Evolutionary conservation across 2,888 invertebrate genomes (phyloP), one percentile per base, ranked within the genome.

Genomic region (Nudaria mundana): DNA sequence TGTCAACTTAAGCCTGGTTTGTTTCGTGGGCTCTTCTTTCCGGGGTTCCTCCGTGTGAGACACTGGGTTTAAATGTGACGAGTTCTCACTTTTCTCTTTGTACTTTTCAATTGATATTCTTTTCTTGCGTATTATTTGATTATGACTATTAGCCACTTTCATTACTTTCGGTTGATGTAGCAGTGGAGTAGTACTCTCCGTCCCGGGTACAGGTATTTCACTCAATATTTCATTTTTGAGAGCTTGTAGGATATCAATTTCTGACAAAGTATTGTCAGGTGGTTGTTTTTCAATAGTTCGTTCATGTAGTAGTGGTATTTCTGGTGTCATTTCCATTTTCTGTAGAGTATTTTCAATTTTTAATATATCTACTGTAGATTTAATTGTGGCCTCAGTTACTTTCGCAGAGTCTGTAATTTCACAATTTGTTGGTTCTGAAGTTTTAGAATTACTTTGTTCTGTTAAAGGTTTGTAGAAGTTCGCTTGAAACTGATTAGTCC

Each of bases 61-160:
- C 2, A 30, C 40, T 65, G 58, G 33, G 32, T 53, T 34, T 39
- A 54, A 52, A 10, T 40, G 36, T 22, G 56, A 35, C 3, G 66
- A 32, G 32, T 56, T 46, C 14, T 47, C 54, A 3, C 74, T 44
- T 50, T 85, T 89, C 44, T 81, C 71, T 66, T 89, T 89, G 48
- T 89, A 89, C 26, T 76, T 88, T 63, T 89, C 89, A 28, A 89
- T 79, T 5, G 89, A 86, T 45, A 89, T 89, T 60, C 85, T 73
- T 64, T 84, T 88, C 44, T 84, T 86, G 5, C 72, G 67, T 15
- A 71, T 56, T 32, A 76, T 66, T 62, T 78, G 24, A 12, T 23
- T 77, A 48, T 74, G 65, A 24, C 71, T 71, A 37, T 68, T 80
- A 8, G 73, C 66, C 5, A 87, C 81, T 71, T 87, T 87, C 10